Conservation (phyloP, 2,888 invertebrate species). For the Aspidiotus destructor region DNA sequence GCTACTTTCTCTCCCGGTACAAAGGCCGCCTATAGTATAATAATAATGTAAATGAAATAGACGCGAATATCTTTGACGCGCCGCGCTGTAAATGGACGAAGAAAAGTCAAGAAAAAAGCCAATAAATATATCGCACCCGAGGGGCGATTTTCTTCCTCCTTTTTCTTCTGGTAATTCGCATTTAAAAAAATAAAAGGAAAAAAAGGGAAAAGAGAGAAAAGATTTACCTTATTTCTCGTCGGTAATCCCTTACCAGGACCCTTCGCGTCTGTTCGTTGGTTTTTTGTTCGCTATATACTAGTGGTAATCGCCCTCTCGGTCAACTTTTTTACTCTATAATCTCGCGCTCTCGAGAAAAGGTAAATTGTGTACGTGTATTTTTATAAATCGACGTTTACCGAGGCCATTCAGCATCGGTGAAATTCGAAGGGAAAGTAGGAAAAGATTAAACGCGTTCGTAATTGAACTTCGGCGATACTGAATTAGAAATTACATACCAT, state of each 20-base stretch:
- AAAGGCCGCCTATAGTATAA: too few relatives aligned
- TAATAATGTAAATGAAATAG: too few relatives aligned
- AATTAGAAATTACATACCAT: too few relatives aligned
- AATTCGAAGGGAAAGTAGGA: too few relatives aligned
- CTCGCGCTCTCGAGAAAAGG: slow-evolving; percentile 3
- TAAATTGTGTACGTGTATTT: slow-evolving; percentile 12
- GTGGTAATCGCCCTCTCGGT: slow-evolving; percentile 23
- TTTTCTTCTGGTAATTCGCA: slow-evolving; percentile 13
- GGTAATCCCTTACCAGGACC: too few relatives aligned
- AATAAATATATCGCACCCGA: slow-evolving; percentile 20
- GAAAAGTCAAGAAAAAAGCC: slow-evolving; percentile 16
- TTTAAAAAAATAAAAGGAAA: slow-evolving; percentile 19
- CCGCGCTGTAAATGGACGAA: slow-evolving; percentile 1
- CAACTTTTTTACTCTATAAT: slow-evolving; percentile 10
- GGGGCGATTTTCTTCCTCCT: slow-evolving; percentile 21
- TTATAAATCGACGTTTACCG: slow-evolving; percentile 12
- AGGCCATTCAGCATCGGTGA: too few relatives aligned
- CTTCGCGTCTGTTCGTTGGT: too few relatives aligned
- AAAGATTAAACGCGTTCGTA: slow-evolving; percentile 5
- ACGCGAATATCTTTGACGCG: too few relatives aligned
- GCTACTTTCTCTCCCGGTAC: too few relatives aligned
- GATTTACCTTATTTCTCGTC: too few relatives aligned
- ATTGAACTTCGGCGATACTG: too few relatives aligned
- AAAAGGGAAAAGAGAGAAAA: too few relatives aligned
- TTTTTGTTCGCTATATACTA: slow-evolving; percentile 11